Evolutionary conservation across 2,888 invertebrate species (phyloP), one percentile per base, ranked within the genome.

Genomic region (Calliphora vomitoria): DNA sequence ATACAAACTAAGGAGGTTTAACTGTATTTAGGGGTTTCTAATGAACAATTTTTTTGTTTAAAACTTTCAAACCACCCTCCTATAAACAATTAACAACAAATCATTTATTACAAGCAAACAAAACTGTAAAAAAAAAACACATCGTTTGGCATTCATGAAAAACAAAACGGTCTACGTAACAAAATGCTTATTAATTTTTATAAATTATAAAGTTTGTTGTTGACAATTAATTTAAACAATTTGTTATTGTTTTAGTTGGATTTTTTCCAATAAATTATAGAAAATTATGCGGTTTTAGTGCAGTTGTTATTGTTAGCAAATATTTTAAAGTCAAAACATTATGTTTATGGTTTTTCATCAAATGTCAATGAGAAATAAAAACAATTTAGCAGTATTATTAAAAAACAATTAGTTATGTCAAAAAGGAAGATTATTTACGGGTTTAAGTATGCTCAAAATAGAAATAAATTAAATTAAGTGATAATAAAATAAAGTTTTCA

Each of bases 221-320:
- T 75, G 62, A 62, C 62, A 85, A 75, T 75, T 85, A 66, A 69
- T 80, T 75, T 80, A 75, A 55, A 64, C 72, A 84, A 69, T 68
- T 75, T 66, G 64, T 72, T 80, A n/a, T 62, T 62, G 69, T 31
- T 50, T 38, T 50, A 20, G 83, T 25, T 71, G 20, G 4, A 13
- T 44, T 58, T n/a, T 83, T 47, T 71, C 18, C 35, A 78, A 71
- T 78, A 53, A 78, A 83, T 83, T 78, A 71, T 64, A 78, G n/a
- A 62, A 71, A 83, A 78, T 71, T 69, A 83, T 83, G 69, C 75
- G 50, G 10, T 62, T 53, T 81, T 58, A 60, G 38, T 58, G 35
- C 5, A 44, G 58, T n/a, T 72, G 20, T 11, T 20, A 8, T 71
- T 60, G 60, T 20, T 58, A 35, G 20, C 4, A 62, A 62, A 62